These are phyloP conservation scores for Onychomys arenicola DNA, from an alignment of 2,797 vertebrate genomes.

Conservation along the genomic window DNA sequence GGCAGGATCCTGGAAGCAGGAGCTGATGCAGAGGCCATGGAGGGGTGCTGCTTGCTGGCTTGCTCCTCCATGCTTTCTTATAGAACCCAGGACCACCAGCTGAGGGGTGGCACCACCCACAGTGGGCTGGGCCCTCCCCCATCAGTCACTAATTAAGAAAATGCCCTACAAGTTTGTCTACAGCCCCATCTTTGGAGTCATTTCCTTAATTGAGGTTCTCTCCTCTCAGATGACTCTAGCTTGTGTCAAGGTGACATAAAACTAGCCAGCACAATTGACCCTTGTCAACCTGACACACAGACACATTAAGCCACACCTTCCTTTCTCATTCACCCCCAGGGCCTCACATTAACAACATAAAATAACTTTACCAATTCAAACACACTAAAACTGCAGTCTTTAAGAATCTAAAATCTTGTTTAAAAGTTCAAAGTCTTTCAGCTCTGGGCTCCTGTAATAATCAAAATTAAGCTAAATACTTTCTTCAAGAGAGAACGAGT, in stretches of 20 bases:
- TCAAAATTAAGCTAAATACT: neutral
- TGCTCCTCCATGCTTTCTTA: neutral
- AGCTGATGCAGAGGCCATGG: neutral
- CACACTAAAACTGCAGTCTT: neutral
- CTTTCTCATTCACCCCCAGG: neutral
- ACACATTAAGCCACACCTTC: neutral
- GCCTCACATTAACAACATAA: neutral
- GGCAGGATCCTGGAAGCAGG: neutral
- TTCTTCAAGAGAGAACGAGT: neutral
- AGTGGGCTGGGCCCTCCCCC: neutral
- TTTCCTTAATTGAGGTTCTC: neutral
- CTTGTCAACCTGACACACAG: neutral
- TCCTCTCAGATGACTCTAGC: neutral
- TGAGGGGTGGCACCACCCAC: neutral
- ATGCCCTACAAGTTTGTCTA: neutral
- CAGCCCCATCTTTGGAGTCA: neutral
- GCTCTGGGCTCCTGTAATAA: neutral
- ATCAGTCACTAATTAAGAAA: neutral
- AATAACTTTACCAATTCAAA: neutral
- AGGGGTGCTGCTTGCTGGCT: neutral
- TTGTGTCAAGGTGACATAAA: neutral
- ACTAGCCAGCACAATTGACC: neutral
- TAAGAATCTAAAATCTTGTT: neutral
- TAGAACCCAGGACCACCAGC: neutral
- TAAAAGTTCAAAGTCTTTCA: neutral